phyloP scores from a whole-genome alignment of 2,888 invertebrate species.

The Rhimphoctona megacephalus region DNA sequence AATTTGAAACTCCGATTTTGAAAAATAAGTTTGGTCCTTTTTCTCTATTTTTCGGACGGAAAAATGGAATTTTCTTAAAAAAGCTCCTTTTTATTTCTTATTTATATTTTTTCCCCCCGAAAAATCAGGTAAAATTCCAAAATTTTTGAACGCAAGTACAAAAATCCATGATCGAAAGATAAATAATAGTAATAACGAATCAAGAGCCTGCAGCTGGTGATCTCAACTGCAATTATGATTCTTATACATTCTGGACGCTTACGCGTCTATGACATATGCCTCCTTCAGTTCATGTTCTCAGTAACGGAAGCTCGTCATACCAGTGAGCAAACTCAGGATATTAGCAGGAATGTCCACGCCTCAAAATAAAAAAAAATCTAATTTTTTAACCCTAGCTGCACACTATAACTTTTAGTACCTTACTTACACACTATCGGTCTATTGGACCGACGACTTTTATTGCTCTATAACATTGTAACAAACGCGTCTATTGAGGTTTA shows the following conservation, averaged over 20 bases:
- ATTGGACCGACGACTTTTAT: too few relatives aligned
- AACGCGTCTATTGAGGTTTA: too few relatives aligned
- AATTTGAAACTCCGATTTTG: too few relatives aligned
- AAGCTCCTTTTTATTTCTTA: not conserved
- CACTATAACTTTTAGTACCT: too few relatives aligned
- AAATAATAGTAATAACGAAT: not conserved
- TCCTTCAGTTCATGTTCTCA: slow-evolving; percentile 29
- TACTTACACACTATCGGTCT: too few relatives aligned
- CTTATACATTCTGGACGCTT: slow-evolving; percentile 64
- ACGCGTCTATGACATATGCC: slow-evolving; percentile 64
- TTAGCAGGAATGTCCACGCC: slow-evolving; percentile 2
- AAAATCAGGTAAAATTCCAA: not conserved
- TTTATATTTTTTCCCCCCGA: not conserved
- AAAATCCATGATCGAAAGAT: not conserved
- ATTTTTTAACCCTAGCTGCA: not conserved
- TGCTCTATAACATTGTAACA: too few relatives aligned
- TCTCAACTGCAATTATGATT: slow-evolving; percentile 56
- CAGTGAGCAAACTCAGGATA: slow-evolving; percentile 18
- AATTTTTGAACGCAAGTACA: not conserved
- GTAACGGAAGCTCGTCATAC: slow-evolving; percentile 44
- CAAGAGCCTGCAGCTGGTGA: slow-evolving; percentile 62
- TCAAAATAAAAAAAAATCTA: not conserved
- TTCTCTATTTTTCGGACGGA: not conserved
- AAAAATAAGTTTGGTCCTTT: not conserved
- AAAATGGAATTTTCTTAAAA: not conserved